These are phyloP conservation scores for Heliangelus exortis DNA, from an alignment of 2,797 vertebrate genomes.

Conservation along the genomic window DNA sequence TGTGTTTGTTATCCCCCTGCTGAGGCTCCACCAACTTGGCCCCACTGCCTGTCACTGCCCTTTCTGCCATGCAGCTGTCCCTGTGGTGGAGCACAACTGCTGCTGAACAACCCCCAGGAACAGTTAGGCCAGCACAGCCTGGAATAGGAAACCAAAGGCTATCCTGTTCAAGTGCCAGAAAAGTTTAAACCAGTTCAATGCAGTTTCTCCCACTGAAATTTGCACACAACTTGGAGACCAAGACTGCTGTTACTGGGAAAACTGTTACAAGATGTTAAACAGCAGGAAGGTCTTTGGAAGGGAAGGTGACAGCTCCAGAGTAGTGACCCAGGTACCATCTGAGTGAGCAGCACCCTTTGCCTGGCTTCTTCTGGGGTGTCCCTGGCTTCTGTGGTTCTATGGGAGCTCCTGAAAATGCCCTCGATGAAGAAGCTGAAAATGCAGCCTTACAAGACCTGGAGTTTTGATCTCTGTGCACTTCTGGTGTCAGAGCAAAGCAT, in stretches of 20 bases:
- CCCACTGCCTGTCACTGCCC: neutral
- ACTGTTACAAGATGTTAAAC: neutral
- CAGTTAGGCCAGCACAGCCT: neutral
- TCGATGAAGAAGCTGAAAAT: neutral
- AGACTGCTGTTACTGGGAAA: neutral
- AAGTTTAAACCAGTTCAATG: neutral
- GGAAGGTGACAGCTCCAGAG: neutral
- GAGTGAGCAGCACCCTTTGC: neutral
- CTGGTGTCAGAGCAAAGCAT: neutral
- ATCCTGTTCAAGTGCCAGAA: neutral
- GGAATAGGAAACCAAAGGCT: neutral
- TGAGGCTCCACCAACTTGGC: neutral
- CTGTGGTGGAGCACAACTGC: constrained; percentile 22
- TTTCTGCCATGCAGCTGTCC: constrained; percentile 42
- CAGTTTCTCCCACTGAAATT: neutral
- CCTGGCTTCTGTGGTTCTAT: no score
- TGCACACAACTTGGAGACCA: neutral
- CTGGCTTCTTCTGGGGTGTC: rapidly evolving
- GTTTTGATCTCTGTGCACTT: neutral
- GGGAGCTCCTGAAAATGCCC: neutral
- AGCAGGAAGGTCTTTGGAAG: neutral
- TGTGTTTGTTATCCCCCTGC: neutral
- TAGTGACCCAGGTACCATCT: neutral
- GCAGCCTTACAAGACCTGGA: neutral
- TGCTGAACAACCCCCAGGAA: neutral